phyloP scores from a whole-genome alignment of 2,113 vertebrate genomes.

The Oenanthe oenanthe region DNA sequence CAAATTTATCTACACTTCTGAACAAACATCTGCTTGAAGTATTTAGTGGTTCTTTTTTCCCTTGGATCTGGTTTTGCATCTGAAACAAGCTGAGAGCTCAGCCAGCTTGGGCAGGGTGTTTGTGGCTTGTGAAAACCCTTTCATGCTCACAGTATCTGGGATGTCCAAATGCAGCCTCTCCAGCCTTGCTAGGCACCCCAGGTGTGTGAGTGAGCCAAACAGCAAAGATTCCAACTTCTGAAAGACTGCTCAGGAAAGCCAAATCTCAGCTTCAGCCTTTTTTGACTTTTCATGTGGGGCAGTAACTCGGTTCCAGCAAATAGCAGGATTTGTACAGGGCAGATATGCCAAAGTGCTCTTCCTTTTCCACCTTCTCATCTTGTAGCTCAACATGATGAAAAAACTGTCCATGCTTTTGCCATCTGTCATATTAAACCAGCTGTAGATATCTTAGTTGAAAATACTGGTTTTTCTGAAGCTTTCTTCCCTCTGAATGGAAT shows the following conservation, averaged over 20 bases:
- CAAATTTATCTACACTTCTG: conserved; percentile 28
- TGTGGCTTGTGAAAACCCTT: conserved; percentile 9
- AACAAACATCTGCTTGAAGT: not conserved
- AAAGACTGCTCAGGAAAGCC: not conserved
- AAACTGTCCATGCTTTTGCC: not conserved
- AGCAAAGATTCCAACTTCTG: not conserved
- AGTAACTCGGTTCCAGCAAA: not conserved
- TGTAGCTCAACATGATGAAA: not conserved
- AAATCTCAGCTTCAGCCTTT: not conserved
- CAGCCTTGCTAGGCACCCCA: not conserved
- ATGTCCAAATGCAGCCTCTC: not conserved
- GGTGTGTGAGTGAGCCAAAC: not conserved
- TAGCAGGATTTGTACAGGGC: not conserved
- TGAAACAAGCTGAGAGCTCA: not conserved
- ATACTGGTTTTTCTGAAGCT: not conserved
- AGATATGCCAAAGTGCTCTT: not conserved
- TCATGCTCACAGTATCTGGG: not conserved
- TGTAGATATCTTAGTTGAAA: not conserved
- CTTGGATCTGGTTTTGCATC: conserved; percentile 19
- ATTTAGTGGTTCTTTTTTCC: not conserved
- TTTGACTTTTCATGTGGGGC: not conserved
- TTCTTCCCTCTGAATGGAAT: not conserved
- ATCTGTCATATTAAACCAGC: not conserved
- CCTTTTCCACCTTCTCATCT: not conserved
- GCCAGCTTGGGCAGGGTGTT: not conserved